Percentiles rank a stretch among this genome's conserved stretches.
These are phyloP conservation scores for Acipenser ruthenus DNA, from an alignment of 2,797 vertebrate genomes.

Conservation along the genomic window DNA sequence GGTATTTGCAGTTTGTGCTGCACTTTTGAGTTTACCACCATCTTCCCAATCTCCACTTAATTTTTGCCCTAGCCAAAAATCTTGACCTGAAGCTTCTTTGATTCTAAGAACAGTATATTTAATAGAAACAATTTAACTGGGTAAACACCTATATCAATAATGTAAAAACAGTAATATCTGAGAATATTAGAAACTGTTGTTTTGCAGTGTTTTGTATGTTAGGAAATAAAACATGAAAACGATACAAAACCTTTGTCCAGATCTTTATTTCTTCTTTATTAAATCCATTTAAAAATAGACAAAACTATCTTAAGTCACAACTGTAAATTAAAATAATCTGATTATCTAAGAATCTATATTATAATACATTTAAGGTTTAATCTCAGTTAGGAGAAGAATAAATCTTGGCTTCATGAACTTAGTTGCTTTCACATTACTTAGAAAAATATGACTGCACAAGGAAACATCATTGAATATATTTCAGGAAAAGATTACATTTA, in stretches of 20 bases:
- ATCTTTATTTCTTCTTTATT: slow-evolving; percentile 9
- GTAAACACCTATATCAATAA: too few relatives aligned
- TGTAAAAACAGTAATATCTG: too few relatives aligned
- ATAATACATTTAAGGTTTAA: background rate
- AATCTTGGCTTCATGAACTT: background rate
- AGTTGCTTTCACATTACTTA: background rate
- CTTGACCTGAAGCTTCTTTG: too few relatives aligned
- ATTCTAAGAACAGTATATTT: too few relatives aligned
- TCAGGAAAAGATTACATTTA: slow-evolving; percentile 28
- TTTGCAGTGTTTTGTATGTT: background rate
- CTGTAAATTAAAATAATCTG: background rate
- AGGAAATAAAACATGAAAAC: too few relatives aligned
- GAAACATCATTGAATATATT: background rate
- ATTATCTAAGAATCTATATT: background rate
- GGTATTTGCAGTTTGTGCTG: too few relatives aligned
- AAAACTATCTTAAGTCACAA: slow-evolving; percentile 5
- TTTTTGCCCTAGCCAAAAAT: too few relatives aligned
- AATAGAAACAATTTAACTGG: too few relatives aligned
- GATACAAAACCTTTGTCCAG: background rate
- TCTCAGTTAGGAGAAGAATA: background rate
- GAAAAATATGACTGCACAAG: background rate
- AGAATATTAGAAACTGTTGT: background rate
- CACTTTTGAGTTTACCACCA: too few relatives aligned
- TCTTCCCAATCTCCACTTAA: too few relatives aligned
- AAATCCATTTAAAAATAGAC: slow-evolving; percentile 10